Evolutionary conservation across 1,140 invertebrate genomes (phyloP), one percentile per base, ranked within the genome.

Genomic region (Scylla paramamosain): DNA sequence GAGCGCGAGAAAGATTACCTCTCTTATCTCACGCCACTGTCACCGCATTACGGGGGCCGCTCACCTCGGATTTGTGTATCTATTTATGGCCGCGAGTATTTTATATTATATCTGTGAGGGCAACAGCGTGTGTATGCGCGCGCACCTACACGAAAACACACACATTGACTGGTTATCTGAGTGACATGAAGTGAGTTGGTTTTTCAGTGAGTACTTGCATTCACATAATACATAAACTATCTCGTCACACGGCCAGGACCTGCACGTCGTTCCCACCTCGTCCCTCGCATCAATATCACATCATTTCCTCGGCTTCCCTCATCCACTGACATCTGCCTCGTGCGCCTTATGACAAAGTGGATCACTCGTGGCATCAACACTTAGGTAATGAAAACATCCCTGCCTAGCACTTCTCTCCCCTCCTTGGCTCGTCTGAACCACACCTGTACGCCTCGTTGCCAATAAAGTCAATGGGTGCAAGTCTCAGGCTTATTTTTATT

Each of bases 21-120:
- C 52, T 59, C 67, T n/a, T 77, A 77, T 77, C 67, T 59, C 67
- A 77, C 67, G 67, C 67, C 67, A 77, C 67, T 77, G 67, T 77
- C 67, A 77, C 52, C n/a, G 67, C 67, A 77, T 77, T 77, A 77
- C 67, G 25, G n/a, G 67, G 20, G 52, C 52, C 67, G 67, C 67
- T 77, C 67, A 77, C n/a, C 67, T 77, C 52, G 52, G 67, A 77
- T 77, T 77, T 25, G 67, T 16, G 20, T 77, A 77, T 77, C 67
- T 77, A 77, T 77, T 77, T n/a, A 59, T 59, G 67, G 67, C 67
- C 25, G 25, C 1, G n/a, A 59, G 67, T 77, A n/a, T 77, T 77
- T 59, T 77, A 77, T 77, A 77, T 77, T n/a, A 77, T n/a, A 77
- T n/a, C 4, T 77, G 67, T 8, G 67, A 12, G 67, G 67, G 16